phyloP scores from a whole-genome alignment of 1,140 invertebrate genomes.

The Formica exsecta region DNA sequence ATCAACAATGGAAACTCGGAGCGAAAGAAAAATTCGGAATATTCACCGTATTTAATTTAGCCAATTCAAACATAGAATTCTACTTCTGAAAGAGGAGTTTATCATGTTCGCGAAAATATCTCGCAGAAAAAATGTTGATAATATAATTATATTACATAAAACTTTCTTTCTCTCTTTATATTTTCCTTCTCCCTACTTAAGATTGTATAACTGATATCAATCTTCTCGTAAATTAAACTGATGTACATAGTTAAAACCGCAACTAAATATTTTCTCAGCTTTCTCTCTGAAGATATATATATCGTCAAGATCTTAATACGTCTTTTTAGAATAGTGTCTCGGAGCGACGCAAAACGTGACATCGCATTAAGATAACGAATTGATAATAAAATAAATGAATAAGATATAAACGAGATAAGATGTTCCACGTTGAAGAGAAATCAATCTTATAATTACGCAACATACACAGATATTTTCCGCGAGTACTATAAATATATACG shows the following conservation, averaged over 20 bases:
- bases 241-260: background rate
- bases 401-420: slow-evolving; percentile 34
- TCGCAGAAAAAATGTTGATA: too few relatives aligned
- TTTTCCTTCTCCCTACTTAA: background rate
- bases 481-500: background rate
- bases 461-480: background rate
- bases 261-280: background rate
- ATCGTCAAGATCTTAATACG: background rate
- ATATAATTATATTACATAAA: too few relatives aligned
- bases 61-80: background rate
- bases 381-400: slow-evolving; percentile 31
- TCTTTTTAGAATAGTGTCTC: background rate
- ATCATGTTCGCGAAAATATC: background rate
- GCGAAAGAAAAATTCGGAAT: background rate
- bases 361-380: slow-evolving; percentile 5
- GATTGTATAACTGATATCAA: background rate
- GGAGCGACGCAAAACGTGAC: background rate
- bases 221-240: background rate
- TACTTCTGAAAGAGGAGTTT: background rate
- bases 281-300: background rate
- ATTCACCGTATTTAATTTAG: background rate
- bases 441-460: slow-evolving; percentile 8
- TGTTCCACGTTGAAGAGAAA: background rate
- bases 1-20: background rate
- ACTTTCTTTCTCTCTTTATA: too few relatives aligned